These are phyloP conservation scores for Eucera pruinosa DNA, from an alignment of 2,888 invertebrate species.

Conservation along the genomic window DNA sequence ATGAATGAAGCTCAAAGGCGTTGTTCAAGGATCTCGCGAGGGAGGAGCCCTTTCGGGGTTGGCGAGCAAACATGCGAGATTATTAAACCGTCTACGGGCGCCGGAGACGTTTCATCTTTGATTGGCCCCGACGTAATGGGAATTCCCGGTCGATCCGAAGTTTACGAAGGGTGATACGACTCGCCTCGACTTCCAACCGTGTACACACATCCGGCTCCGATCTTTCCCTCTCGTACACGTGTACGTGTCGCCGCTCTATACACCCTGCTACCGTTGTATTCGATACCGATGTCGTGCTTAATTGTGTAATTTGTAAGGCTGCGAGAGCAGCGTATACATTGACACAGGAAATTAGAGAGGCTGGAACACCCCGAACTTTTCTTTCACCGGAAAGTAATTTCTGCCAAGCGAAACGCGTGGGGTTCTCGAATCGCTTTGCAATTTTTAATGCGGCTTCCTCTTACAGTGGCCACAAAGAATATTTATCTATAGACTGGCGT, in stretches of 20 bases:
- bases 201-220: slow-evolving; percentile 23
- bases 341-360: neutral
- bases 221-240: neutral
- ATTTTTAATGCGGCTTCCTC: too few species aligned
- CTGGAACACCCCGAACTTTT: neutral
- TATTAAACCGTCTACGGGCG: slow-evolving; percentile 77
- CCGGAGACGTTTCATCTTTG: slow-evolving; percentile 77
- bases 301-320: slow-evolving; percentile 39
- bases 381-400: neutral
- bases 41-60: slow-evolving; percentile 48
- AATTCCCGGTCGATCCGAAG: slow-evolving; percentile 69
- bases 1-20: slow-evolving; percentile 76
- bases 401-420: too few species aligned
- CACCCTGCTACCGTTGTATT: slow-evolving; percentile 19
- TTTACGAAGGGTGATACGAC: slow-evolving; percentile 54
- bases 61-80: slow-evolving; percentile 79
- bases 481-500: too few species aligned
- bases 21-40: slow-evolving; percentile 65
- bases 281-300: slow-evolving; percentile 42
- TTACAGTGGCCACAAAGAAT: too few species aligned
- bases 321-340: neutral
- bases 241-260: slow-evolving; percentile 8
- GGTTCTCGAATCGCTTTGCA: too few species aligned
- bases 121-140: slow-evolving; percentile 77
- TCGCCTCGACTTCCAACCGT: slow-evolving; percentile 34